Percentiles rank a stretch among this genome's conserved stretches.
phyloP scores from a whole-genome alignment of 2,797 vertebrate species.

The Pithecia hirsuta region DNA sequence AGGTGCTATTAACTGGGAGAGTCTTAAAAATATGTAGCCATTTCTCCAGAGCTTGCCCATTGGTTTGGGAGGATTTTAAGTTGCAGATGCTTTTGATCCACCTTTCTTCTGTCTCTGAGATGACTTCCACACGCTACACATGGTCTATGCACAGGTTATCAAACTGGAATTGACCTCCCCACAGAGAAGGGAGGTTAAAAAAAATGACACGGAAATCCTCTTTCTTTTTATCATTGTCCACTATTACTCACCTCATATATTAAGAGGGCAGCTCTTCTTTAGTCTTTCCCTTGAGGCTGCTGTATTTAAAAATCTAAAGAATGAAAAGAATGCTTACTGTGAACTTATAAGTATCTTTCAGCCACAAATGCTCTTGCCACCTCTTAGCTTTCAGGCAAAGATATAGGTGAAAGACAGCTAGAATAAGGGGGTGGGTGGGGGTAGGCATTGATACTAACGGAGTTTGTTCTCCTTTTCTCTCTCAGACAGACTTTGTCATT shows the following conservation, averaged over 20 bases:
- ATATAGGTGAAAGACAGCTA: neutral
- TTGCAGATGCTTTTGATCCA: neutral
- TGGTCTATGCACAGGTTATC: neutral
- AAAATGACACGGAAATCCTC: neutral
- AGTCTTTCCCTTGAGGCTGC: neutral
- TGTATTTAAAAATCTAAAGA: conserved; percentile 57
- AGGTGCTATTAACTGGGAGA: neutral
- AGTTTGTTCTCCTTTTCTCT: neutral
- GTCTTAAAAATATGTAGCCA: neutral
- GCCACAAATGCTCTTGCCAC: neutral
- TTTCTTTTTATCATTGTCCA: neutral
- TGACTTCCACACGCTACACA: neutral
- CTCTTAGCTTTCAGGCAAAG: neutral
- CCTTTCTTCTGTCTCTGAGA: neutral
- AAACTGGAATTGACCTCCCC: neutral
- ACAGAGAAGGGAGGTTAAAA: neutral
- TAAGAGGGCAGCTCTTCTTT: conserved; percentile 38
- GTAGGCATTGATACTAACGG: neutral
- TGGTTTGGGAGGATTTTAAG: neutral
- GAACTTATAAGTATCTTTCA: neutral
- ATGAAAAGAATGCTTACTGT: conserved; percentile 49
- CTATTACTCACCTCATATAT: neutral
- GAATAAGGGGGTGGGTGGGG: neutral
- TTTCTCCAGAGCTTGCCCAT: neutral
- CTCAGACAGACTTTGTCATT: neutral